Evolutionary conservation across 2,888 invertebrate species (phyloP), one percentile per base, ranked within the genome.

Genomic region (Chalcosyrphus nemorum): DNA sequence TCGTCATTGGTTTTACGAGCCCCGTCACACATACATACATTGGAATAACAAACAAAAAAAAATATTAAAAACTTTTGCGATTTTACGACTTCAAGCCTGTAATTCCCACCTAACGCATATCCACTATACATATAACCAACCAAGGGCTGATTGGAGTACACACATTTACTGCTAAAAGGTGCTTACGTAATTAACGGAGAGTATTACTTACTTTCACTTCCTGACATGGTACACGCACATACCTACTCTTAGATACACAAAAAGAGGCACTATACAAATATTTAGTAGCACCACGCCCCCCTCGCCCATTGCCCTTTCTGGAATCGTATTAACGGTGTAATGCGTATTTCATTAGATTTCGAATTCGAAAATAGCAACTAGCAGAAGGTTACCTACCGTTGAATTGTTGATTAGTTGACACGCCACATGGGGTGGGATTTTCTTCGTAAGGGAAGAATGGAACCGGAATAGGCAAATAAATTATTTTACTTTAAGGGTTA

Each of bases 321-420:
- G 2, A 38, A 29, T 68, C 56, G 56, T 21, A 45, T 57, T 70
- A 70, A 35, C 19, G 47, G 47, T 47, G 57, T 65, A 75, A 66
- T 66, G 56, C 57, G 65, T 75, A 72, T 66, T 72, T 80, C 66
- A 80, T 66, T 65, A 65, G 57, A 80, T 32, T 66, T 35, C n/a
- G 27, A 70, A 38, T 61, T 68, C 21, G 61, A 70, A 57, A 70
- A 68, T 19, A 66, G 59, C 57, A 27, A 66, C 56, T 75, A 41
- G 29, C 66, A 66, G 66, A 65, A 57, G 57, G 47, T 56, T 50
- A 38, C 29, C 63, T 50, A 38, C 29, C 63, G 59, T 75, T 74
- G 80, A 68, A 80, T 80, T 80, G 80, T 80, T 81, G 74, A 81
- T 75, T 75, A 81, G 81, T 68, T 75, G 81, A 81, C 68, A 75